Conservation (phyloP, 2,888 invertebrate genomes). For the Eilema caniola region DNA sequence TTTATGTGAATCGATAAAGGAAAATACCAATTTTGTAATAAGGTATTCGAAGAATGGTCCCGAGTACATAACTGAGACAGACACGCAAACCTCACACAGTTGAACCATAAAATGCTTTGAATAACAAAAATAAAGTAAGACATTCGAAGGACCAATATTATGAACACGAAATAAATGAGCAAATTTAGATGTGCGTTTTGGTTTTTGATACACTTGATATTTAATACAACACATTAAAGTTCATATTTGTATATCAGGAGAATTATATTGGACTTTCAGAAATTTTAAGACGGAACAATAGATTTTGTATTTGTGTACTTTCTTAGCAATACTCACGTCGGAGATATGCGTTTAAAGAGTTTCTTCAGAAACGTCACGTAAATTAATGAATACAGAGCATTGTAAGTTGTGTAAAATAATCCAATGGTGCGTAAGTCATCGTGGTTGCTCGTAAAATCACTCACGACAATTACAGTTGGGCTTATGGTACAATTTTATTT, state of each 20-base stretch:
- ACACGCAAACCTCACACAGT: conserved; percentile 68
- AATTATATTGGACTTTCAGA: conserved; percentile 27
- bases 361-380: conserved; percentile 74
- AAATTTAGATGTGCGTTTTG: conserved; percentile 56
- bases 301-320: conserved; percentile 56
- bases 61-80: conserved; percentile 59
- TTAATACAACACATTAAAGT: conserved; percentile 47
- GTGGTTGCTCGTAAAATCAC: conserved; percentile 62
- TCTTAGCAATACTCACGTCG: conserved; percentile 61
- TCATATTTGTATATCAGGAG: conserved; percentile 37
- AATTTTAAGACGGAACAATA: conserved; percentile 50
- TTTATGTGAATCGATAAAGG: conserved; percentile 56
- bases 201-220: conserved; percentile 38
- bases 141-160: conserved; percentile 63
- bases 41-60: conserved; percentile 60
- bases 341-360: conserved; percentile 68
- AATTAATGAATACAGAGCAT: conserved; percentile 75
- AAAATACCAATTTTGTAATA: conserved; percentile 57
- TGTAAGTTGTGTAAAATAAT: conserved; percentile 64
- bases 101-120: conserved; percentile 71
- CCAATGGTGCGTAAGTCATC: conserved; percentile 62
- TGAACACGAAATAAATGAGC: conserved; percentile 65
- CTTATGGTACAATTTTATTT: conserved; percentile 39
- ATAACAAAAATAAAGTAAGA: conserved; percentile 71
- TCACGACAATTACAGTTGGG: conserved; percentile 48